Conservation (phyloP, 2,113 vertebrate species). For the Acinonyx jubatus region DNA sequence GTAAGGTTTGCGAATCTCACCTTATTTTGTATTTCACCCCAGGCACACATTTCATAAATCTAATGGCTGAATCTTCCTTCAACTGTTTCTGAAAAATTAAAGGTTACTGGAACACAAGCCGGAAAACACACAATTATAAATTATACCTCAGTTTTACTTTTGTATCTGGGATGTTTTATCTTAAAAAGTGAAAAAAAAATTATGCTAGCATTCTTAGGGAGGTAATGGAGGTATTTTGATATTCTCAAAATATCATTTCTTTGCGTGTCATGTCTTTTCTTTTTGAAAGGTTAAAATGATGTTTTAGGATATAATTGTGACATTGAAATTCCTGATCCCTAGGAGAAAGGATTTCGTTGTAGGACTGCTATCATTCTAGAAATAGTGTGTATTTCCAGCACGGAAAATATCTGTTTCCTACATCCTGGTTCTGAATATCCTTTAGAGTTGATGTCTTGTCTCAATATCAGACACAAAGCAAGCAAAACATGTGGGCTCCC, state of each 20-base stretch:
- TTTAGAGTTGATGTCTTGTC: background rate
- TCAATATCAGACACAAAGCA: accelerated
- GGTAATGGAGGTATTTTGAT: too few species aligned
- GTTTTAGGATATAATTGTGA: background rate
- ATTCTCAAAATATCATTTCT: background rate
- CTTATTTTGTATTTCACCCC: background rate
- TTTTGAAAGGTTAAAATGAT: slow-evolving; percentile 21
- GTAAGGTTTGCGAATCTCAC: background rate
- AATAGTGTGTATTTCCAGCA: background rate
- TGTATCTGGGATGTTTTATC: background rate
- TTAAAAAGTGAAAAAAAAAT: background rate
- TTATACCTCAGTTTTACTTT: background rate
- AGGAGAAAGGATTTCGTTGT: background rate
- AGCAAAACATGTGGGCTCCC: background rate
- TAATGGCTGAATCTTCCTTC: background rate
- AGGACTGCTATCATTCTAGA: background rate
- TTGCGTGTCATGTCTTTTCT: background rate
- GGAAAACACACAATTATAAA: accelerated
- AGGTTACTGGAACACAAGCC: background rate
- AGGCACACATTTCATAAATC: background rate
- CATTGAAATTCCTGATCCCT: background rate
- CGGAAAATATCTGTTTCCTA: background rate
- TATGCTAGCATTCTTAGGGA: background rate
- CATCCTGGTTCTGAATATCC: background rate
- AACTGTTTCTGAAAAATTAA: slow-evolving; percentile 2